Percentiles rank a stretch among this genome's conserved stretches.
These are phyloP conservation scores for Chloropsis hardwickii DNA, from an alignment of 2,113 vertebrate genomes.

Conservation along the genomic window DNA sequence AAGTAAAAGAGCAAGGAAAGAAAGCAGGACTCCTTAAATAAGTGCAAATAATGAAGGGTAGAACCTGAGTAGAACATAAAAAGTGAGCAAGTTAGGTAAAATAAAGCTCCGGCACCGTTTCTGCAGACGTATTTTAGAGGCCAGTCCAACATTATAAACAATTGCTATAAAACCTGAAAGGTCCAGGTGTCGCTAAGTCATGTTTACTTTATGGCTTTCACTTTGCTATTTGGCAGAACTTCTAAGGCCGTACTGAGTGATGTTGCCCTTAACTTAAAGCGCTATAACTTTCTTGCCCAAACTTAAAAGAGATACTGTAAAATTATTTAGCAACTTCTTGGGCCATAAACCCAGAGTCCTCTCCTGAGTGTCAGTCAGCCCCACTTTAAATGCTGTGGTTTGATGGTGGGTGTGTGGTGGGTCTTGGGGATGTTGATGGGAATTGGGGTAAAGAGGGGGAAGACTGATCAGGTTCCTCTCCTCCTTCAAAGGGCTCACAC, in stretches of 20 bases:
- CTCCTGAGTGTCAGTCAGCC: not conserved
- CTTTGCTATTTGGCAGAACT: constrained; percentile 64
- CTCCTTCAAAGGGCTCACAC: not conserved
- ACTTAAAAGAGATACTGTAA: constrained; percentile 59
- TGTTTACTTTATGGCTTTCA: constrained; percentile 64
- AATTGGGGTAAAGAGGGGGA: not conserved
- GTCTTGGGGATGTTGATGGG: not conserved
- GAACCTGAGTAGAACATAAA: constrained; percentile 31
- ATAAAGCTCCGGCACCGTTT: not conserved
- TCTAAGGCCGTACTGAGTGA: constrained; percentile 26
- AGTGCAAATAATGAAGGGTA: constrained; percentile 36
- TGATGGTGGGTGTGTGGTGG: not conserved
- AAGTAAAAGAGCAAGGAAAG: constrained; percentile 41
- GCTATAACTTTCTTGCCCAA: constrained; percentile 48
- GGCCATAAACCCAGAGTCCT: not conserved
- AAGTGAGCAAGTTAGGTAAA: constrained; percentile 10
- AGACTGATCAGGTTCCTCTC: rapidly evolving
- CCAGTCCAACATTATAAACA: constrained; percentile 66
- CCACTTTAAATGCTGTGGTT: not conserved
- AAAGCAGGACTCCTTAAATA: constrained; percentile 9
- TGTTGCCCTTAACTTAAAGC: constrained; percentile 54
- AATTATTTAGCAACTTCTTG: constrained; percentile 61
- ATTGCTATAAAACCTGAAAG: constrained; percentile 62
- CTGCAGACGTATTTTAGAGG: constrained; percentile 52
- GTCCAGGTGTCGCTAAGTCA: constrained; percentile 61